These are phyloP conservation scores for Bilobella aurantiaca DNA, from an alignment of 1,140 invertebrate genomes.

Conservation along the genomic window DNA sequence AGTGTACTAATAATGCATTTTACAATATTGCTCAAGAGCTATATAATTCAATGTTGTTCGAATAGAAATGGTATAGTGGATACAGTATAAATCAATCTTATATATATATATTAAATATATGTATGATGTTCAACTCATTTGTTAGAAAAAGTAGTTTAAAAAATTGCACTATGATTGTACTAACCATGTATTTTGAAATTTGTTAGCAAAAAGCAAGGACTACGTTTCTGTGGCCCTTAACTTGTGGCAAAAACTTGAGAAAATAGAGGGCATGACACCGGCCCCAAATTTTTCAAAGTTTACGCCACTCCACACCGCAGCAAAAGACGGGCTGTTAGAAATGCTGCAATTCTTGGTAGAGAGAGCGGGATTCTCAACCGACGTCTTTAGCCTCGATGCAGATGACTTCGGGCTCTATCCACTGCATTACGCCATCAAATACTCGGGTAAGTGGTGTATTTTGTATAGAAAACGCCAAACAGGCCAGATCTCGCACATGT, in stretches of 20 bases:
- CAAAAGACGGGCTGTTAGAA: background rate
- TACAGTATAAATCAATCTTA: too few relatives aligned
- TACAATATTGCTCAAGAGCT: too few relatives aligned
- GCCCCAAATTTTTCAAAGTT: too few relatives aligned
- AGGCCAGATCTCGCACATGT: too few relatives aligned
- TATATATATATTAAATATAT: background rate
- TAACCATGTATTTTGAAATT: background rate
- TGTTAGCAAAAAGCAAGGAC: background rate
- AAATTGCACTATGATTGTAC: background rate
- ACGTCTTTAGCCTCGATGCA: background rate
- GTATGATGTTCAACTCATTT: background rate
- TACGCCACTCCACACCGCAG: background rate
- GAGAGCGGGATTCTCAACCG: background rate
- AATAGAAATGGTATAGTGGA: too few relatives aligned
- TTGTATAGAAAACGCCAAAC: too few relatives aligned
- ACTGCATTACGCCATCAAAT: background rate
- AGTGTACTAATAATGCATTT: too few relatives aligned
- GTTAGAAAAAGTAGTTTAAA: background rate
- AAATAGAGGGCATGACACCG: background rate
- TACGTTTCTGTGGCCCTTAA: background rate
- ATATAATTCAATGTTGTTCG: too few relatives aligned
- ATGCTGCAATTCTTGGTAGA: background rate
- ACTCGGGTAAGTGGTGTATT: background rate
- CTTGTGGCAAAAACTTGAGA: background rate
- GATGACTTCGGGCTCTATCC: background rate